Base-by-base conservation (phyloP, 1,140 invertebrate genomes). In the Drosophila teissieri region DNA sequence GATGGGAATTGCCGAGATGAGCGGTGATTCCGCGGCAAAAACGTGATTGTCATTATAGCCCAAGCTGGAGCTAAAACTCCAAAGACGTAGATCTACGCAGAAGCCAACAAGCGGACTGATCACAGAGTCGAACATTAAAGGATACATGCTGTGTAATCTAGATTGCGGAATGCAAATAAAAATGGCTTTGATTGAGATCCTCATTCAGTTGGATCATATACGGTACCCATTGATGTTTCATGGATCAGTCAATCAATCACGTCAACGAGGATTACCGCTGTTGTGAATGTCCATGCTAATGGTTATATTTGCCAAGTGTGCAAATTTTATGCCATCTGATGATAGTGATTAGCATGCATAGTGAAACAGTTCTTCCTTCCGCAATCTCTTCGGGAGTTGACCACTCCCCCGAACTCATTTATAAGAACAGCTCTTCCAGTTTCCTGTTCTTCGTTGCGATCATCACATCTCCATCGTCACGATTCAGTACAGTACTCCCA, bases 31-130 rank as follows among this genome's bases (percentile, higher is more conserved):
- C n/a, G 46, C 39, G 52, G 51, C 37, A 48, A 45, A 45, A 74
- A 79, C 75, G 83, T 86, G 83, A 68, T 82, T 86, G 64, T 72
- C 65, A 68, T 86, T 44, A 58, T 56, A 80, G 73, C 48, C 76
- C 51, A 37, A 36, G 60, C 58, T 39, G 53, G 31, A 40, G 15
- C 2, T 37, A 11, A 22, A 63, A 19, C 17, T 34, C 6, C 1
- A 24, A 40, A 48, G 54, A 36, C 40, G 46, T 40, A 52, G 52
- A 48, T 78, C 82, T 62, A 86, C 81, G 78, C 78, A 74, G 65
- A 37, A 36, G 40, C 46, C 24, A 19, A 17, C 5, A 3, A 22
- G 57, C 63, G 63, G 45, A 46, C 24, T 49, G 56, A 73, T 86
- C 74, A 86, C 81, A 86, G 45, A 36, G 22, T 31, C 19, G 40